phyloP scores from a whole-genome alignment of 2,797 vertebrate species.

The Luscinia megarhynchos region DNA sequence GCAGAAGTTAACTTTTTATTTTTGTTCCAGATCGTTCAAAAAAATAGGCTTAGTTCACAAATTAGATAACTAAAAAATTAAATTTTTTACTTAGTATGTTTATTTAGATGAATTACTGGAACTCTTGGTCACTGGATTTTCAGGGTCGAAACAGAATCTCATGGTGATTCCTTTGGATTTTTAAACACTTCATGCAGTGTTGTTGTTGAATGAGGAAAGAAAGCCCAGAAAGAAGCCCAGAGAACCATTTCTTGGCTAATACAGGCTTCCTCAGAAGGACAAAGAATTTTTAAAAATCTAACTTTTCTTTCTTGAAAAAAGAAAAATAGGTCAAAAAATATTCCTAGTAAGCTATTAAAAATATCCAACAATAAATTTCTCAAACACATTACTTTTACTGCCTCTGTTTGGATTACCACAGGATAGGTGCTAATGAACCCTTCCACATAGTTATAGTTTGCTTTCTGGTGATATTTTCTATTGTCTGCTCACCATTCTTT shows the following conservation, averaged over 20 bases:
- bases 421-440: neutral
- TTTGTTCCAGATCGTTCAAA: neutral
- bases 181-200: neutral
- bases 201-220: rapidly evolving
- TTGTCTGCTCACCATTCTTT: neutral
- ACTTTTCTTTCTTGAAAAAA: neutral
- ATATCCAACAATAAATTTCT: neutral
- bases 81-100: neutral
- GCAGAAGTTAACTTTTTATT: neutral
- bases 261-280: neutral
- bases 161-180: neutral
- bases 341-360: neutral
- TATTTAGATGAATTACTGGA: neutral
- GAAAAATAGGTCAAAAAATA: neutral
- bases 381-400: neutral
- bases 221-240: neutral
- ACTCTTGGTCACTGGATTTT: neutral
- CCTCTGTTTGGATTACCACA: neutral
- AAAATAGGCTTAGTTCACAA: neutral
- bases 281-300: neutral
- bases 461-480: neutral
- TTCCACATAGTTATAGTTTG: neutral
- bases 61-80: neutral
- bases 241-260: neutral
- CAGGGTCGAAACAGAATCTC: neutral